phyloP scores from a whole-genome alignment of 2,113 vertebrate genomes.

The Ranitomeya variabilis region DNA sequence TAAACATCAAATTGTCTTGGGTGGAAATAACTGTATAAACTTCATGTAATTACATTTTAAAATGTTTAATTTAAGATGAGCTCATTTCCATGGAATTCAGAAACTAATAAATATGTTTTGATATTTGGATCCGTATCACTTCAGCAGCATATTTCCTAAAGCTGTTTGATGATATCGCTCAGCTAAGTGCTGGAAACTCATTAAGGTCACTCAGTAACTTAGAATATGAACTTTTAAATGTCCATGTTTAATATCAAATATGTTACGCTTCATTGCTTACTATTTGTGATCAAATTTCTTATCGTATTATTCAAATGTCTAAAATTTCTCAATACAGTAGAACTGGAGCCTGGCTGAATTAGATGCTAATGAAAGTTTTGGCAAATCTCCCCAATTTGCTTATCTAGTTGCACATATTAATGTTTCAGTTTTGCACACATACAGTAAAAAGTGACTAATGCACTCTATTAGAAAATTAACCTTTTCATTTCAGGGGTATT shows the following conservation, averaged over 20 bases:
- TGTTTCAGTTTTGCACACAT: neutral
- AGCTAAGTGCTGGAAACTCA: neutral
- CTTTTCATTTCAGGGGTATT: neutral
- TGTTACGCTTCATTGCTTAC: neutral
- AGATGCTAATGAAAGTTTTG: neutral
- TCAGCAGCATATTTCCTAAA: neutral
- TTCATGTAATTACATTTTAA: neutral
- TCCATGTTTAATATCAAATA: neutral
- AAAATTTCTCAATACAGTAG: neutral
- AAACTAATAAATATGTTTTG: neutral
- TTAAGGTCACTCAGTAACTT: neutral
- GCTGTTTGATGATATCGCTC: neutral
- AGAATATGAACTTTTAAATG: slow-evolving; percentile 10
- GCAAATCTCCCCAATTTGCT: neutral
- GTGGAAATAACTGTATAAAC: neutral
- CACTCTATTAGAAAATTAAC: too few relatives aligned
- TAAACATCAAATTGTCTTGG: neutral
- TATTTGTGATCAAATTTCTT: neutral
- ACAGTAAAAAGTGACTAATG: neutral
- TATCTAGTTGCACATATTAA: neutral
- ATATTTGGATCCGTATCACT: neutral
- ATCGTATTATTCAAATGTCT: neutral
- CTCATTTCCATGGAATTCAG: neutral
- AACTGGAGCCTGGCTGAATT: neutral
- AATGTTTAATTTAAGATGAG: neutral